Evolutionary conservation across 2,797 vertebrate species (phyloP), one percentile per base, ranked within the genome.

Genomic region (Monodelphis domestica): DNA sequence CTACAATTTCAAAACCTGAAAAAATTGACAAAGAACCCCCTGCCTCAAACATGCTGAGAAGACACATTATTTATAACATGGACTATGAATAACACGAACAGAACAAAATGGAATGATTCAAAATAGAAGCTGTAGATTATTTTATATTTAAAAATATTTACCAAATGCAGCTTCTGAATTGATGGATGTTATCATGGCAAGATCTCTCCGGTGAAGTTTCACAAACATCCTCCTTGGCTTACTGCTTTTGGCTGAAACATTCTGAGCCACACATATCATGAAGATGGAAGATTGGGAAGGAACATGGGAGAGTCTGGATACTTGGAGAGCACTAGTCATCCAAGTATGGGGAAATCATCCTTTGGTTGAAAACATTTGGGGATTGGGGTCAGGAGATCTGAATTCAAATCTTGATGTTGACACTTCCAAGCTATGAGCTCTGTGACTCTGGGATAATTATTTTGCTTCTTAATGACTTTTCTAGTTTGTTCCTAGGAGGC

Each of bases 111-210:
- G 92, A 98, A 96, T 0, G 0, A 95, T 96, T 45, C 95, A 95
- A 98, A 98, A 94, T 59, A 97, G 96, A 96, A 95, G 95, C 59
- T 24, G 12, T 33, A 95, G 91, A 96, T 95, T 6, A 90, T 63
- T 95, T 53, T 90, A 90, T 96, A 95, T 95, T 92, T 96, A 94
- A 96, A 93, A 97, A 97, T 89, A 91, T 52, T 11, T 1, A 92
- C 87, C 92, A 63, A n/a, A 91, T 90, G 91, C 92, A 88, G 55
- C 87, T 93, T 90, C n/a, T 92, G 89, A 95, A 89, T 90, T 91
- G 54, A 0, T 0, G 55, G 63, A 1, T 89, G 53, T 92, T 94
- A 93, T 91, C 63, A 89, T 30, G 93, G 91, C 28, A 93, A 96
- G 70, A 17, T 84, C 29, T 4, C 33, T 89, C 92, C 70, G 53